A percentile compares a stretch with the other conserved stretches of the same genome.
Conservation (phyloP, 2,888 invertebrate species). For the Perithous albicinctus region DNA sequence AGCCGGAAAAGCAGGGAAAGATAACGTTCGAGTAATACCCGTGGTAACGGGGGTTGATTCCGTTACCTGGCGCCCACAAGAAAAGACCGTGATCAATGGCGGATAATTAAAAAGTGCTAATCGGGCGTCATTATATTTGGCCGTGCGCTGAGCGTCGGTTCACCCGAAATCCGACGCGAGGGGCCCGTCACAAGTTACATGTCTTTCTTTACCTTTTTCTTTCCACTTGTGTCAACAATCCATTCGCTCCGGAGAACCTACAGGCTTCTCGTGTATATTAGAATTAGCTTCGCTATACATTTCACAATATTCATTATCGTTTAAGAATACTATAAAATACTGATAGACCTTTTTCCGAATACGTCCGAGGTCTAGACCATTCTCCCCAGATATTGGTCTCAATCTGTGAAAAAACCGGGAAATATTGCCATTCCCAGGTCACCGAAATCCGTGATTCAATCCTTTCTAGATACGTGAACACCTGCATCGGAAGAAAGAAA, state of each 20-base stretch:
- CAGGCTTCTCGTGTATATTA: not conserved
- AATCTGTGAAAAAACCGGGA: not conserved
- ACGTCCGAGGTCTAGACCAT: not conserved
- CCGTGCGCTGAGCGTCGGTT: too few relatives aligned
- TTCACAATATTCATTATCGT: not conserved
- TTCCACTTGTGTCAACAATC: not conserved
- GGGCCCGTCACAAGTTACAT: too few relatives aligned
- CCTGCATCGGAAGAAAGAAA: constrained; percentile 3
- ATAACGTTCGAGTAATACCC: too few relatives aligned
- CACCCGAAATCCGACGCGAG: too few relatives aligned
- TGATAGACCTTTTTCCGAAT: not conserved
- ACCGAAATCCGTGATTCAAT: constrained; percentile 15
- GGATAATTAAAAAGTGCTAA: too few relatives aligned
- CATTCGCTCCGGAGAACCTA: not conserved
- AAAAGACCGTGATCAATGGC: too few relatives aligned
- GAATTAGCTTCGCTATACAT: constrained; percentile 6
- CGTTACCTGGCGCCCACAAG: too few relatives aligned
- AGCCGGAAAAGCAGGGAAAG: too few relatives aligned
- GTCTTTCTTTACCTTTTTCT: not conserved
- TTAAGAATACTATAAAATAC: not conserved
- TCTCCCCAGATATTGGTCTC: not conserved
- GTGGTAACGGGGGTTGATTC: too few relatives aligned
- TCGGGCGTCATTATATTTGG: too few relatives aligned
- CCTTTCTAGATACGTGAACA: not conserved
- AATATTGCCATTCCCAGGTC: not conserved